Base-by-base conservation (phyloP, 2,797 vertebrate species). In the Nothura maculosa region DNA sequence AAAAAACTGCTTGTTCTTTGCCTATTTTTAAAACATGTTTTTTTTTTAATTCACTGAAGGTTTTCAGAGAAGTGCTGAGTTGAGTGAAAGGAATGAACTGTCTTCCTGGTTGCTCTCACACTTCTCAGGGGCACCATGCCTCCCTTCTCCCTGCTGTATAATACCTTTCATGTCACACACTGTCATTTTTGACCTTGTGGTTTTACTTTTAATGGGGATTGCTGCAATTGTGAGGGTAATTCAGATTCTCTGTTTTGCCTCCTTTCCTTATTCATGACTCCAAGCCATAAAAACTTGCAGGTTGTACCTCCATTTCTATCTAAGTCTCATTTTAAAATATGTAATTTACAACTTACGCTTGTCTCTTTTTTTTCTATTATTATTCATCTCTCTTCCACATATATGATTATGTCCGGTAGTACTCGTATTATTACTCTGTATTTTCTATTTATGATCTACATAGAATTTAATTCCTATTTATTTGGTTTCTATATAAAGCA, bases 401-500 rank as follows among this genome's bases (percentile, higher is more conserved):
- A 52, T 81, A 36, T 84, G 74, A 73, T 15, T 27, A 68, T 50
- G 34, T 50, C 34, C 30, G 34, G 9, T 30, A 52, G 32, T 62
- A 81, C 50, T 88, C 61, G 25, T 32, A 38, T 79, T 84, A 45
- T 13, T 60, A 14, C 24, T 34, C 67, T 69, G 34, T 68, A 61
- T 77, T 92, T 92, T 87, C 66, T 81, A 27, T 75, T 92, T 87
- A 36, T 70, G 27, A 94, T 81, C 40, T 89, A 42, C 6, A 11
- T 43, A 76, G 42, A n/a, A 4, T 70, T 87, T 83, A 83, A 76
- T 86, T 93, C 87, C 60, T 85, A 60, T 86, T 81, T 90, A 36
- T 85, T 91, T 83, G 6, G 8, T 83, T 89, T 68, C 77, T 88
- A 45, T 64, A 70, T 86, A 81, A 95, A 95, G 67, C 3, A 0